A percentile compares a stretch with the other conserved stretches of the same genome.
These are phyloP conservation scores for Champsocephalus esox DNA, from an alignment of 2,797 vertebrate species.

Conservation along the genomic window DNA sequence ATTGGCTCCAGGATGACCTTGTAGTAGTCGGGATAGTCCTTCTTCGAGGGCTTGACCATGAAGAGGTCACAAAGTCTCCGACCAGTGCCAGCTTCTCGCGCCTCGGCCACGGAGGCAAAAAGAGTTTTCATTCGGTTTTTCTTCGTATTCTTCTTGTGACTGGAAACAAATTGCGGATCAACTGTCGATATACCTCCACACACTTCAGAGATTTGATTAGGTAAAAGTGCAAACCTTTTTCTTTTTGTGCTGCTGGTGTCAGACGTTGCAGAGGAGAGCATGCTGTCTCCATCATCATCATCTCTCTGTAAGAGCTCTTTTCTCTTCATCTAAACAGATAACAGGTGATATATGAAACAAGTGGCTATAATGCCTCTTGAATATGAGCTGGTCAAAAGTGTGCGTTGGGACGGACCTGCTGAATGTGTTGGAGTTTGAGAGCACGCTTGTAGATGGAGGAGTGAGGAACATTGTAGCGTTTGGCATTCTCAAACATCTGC, in stretches of 20 bases:
- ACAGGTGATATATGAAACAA: neutral
- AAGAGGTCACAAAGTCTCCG: constrained; percentile 96
- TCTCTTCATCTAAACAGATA: constrained; percentile 90
- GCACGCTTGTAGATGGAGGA: constrained; percentile 97
- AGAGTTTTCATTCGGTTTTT: constrained; percentile 96
- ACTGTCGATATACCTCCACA: neutral
- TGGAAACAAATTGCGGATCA: constrained; percentile 39
- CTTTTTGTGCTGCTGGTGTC: constrained; percentile 95
- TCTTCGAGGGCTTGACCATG: constrained; percentile 98
- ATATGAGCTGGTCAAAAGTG: neutral
- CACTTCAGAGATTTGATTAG: neutral
- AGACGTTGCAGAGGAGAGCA: constrained; percentile 96
- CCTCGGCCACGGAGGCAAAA: constrained; percentile 91
- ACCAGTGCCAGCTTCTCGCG: constrained; percentile 89
- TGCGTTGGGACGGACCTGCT: constrained; percentile 87
- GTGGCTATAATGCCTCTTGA: neutral
- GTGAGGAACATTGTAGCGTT: constrained; percentile 96
- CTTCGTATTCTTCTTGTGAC: constrained; percentile 96
- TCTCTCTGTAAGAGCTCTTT: constrained; percentile 95
- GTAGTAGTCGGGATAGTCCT: constrained; percentile 99
- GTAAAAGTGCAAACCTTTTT: constrained; percentile 88
- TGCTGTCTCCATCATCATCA: constrained; percentile 96
- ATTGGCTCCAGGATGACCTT: constrained; percentile 98
- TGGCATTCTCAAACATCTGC: constrained; percentile 98
- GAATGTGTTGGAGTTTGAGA: constrained; percentile 95